phyloP scores from a whole-genome alignment of 2,113 vertebrate species.

The Triplophysa dalaica region DNA sequence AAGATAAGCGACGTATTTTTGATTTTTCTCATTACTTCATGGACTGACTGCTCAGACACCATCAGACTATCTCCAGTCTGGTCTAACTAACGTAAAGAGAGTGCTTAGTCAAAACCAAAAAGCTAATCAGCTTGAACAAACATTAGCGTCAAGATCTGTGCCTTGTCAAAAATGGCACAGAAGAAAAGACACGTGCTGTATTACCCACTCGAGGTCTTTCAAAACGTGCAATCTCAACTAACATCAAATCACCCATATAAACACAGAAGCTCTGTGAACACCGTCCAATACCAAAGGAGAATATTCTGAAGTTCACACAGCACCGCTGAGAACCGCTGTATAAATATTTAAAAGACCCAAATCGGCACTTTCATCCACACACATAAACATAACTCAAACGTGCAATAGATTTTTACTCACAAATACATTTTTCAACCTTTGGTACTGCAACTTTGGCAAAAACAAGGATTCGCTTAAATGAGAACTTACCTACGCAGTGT shows the following conservation, averaged over 20 bases:
- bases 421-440: slow-evolving; percentile 1
- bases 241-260: slow-evolving; percentile 25
- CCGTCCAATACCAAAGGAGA: slow-evolving; percentile 13
- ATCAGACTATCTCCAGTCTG: slow-evolving; percentile 32
- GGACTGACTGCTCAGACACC: slow-evolving; percentile 22
- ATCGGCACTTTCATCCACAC: slow-evolving; percentile 1
- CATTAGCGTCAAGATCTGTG: slow-evolving; percentile 27
- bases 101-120: slow-evolving; percentile 42
- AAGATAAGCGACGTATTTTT: slow-evolving; percentile 21
- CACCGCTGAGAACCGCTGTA: slow-evolving; percentile 23
- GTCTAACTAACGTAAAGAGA: slow-evolving; percentile 11
- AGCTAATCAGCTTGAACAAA: slow-evolving; percentile 41
- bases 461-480: not conserved
- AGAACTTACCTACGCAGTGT: slow-evolving; percentile 82
- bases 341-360: slow-evolving; percentile 13
- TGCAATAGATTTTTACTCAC: not conserved
- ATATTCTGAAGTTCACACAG: slow-evolving; percentile 16
- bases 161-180: slow-evolving; percentile 24
- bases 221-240: slow-evolving; percentile 6
- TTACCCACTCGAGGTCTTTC: not conserved
- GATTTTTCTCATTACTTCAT: slow-evolving; percentile 51
- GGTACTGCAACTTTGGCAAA: not conserved
- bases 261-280: slow-evolving; percentile 23
- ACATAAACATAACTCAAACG: not conserved
- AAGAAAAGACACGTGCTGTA: not conserved